Conservation (phyloP, 2,113 vertebrate species). For the Neomonachus schauinslandi region DNA sequence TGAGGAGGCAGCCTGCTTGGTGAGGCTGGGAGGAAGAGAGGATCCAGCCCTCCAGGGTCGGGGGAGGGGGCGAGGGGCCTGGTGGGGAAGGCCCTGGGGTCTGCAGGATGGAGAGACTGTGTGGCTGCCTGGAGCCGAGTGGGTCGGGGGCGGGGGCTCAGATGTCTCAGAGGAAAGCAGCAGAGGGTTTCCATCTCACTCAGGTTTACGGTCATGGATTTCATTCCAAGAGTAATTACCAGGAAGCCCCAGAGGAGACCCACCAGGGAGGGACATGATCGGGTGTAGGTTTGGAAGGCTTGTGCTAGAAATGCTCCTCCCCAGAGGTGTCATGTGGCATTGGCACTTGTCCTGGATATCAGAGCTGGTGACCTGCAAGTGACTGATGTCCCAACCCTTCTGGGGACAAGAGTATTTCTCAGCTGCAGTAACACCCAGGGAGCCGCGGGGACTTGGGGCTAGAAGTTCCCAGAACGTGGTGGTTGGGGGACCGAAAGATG, state of each 20-base stretch:
- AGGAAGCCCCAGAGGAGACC: too few species aligned
- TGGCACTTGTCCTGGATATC: not conserved
- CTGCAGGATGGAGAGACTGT: not conserved
- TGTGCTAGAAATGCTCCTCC: not conserved
- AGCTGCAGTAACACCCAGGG: fast-evolving
- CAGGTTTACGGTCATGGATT: fast-evolving
- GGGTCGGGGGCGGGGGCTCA: fast-evolving
- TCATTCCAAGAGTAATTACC: not conserved
- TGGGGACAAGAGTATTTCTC: not conserved
- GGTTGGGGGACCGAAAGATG: not conserved
- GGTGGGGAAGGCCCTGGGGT: not conserved
- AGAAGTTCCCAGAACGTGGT: not conserved
- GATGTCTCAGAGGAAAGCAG: too few species aligned
- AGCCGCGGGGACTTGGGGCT: not conserved
- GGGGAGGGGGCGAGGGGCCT: not conserved
- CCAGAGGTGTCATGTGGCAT: not conserved
- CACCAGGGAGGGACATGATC: not conserved
- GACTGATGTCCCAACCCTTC: not conserved
- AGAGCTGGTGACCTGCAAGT: not conserved
- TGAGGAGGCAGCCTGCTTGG: not conserved
- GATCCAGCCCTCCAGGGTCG: fast-evolving
- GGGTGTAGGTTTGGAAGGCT: not conserved
- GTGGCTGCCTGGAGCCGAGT: not conserved
- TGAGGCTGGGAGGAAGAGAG: not conserved
- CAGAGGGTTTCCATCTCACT: not conserved